Evolutionary conservation across 1,140 invertebrate species (phyloP).

Genomic region (Drosophila nasuta): DNA sequence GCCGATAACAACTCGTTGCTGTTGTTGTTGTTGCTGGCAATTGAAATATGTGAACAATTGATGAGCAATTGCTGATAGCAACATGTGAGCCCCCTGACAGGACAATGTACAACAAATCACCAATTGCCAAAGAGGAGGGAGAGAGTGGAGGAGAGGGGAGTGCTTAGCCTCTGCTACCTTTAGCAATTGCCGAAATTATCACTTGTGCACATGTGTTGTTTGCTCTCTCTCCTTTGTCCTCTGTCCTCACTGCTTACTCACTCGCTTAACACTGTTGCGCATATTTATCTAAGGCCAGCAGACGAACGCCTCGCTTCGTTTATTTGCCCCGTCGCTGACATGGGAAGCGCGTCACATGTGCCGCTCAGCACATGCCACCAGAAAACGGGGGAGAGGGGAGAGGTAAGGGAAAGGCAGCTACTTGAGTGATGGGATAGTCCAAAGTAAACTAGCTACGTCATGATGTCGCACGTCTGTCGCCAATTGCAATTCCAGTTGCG

Average conservation of each 20-base stretch:
- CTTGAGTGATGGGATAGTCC: slow-evolving; percentile 24
- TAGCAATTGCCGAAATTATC: slow-evolving; percentile 40
- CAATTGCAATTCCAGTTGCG: slow-evolving; percentile 16
- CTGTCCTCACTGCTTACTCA: background rate
- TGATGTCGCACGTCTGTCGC: background rate
- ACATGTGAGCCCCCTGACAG: slow-evolving; percentile 21
- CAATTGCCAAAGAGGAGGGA: background rate
- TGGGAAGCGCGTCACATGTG: slow-evolving; percentile 72
- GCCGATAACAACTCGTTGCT: slow-evolving; percentile 44
- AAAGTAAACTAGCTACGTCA: slow-evolving; percentile 9
- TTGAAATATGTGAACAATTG: slow-evolving; percentile 44
- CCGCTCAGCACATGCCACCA: slow-evolving; percentile 21
- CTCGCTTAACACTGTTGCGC: slow-evolving; percentile 20
- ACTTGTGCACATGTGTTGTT: slow-evolving; percentile 26
- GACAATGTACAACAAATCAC: slow-evolving; percentile 23
- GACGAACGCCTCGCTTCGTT: slow-evolving; percentile 35
- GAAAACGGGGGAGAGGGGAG: background rate
- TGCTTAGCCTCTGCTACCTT: slow-evolving; percentile 3
- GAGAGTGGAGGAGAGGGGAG: background rate
- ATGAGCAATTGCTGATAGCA: slow-evolving; percentile 45
- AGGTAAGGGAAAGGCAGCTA: background rate
- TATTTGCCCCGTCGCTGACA: slow-evolving; percentile 46
- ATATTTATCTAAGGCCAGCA: slow-evolving; percentile 62
- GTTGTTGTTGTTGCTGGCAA: slow-evolving; percentile 21
- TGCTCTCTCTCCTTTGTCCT: slow-evolving; percentile 10